Conservation (phyloP, 37 sponge, comb jelly and placozoan genomes). For the Lycopodina hypogea region DNA sequence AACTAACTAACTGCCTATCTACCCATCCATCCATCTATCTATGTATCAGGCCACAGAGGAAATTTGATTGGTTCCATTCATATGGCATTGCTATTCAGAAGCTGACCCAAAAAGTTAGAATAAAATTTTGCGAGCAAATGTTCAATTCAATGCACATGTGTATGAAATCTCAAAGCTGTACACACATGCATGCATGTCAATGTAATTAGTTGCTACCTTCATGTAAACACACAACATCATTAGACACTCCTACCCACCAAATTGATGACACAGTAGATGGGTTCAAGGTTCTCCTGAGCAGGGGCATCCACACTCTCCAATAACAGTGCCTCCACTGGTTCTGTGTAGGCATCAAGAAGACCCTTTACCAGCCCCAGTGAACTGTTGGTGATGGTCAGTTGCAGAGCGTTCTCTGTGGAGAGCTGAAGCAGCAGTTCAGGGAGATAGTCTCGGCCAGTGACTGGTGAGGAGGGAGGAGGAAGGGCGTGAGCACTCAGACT, state of each 20-base stretch:
- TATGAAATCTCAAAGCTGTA: too few relatives aligned
- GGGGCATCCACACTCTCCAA: constrained; percentile 15
- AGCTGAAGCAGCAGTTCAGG: constrained; percentile 36
- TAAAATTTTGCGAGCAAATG: too few relatives aligned
- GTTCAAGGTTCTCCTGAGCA: constrained; percentile 6
- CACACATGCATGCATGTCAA: too few relatives aligned
- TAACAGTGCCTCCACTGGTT: not conserved
- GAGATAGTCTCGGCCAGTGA: constrained; percentile 5
- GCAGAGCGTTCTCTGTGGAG: constrained; percentile 36
- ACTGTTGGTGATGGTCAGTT: constrained; percentile 62
- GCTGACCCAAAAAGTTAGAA: too few relatives aligned
- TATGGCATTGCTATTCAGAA: too few relatives aligned
- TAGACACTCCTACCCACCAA: constrained; percentile 21
- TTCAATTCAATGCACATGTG: too few relatives aligned
- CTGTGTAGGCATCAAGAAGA: constrained; percentile 20
- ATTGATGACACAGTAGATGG: constrained; percentile 24
- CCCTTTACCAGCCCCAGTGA: constrained; percentile 33
- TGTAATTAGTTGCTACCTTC: too few relatives aligned
- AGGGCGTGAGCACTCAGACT: not conserved
- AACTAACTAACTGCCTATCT: too few relatives aligned
- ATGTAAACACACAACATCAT: too few relatives aligned
- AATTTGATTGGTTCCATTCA: too few relatives aligned
- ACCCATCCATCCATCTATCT: too few relatives aligned
- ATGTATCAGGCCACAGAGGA: too few relatives aligned
- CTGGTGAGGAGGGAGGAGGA: not conserved